Evolutionary conservation across 1,140 invertebrate genomes (phyloP).

Genomic region (Sminthurinus signatus): DNA sequence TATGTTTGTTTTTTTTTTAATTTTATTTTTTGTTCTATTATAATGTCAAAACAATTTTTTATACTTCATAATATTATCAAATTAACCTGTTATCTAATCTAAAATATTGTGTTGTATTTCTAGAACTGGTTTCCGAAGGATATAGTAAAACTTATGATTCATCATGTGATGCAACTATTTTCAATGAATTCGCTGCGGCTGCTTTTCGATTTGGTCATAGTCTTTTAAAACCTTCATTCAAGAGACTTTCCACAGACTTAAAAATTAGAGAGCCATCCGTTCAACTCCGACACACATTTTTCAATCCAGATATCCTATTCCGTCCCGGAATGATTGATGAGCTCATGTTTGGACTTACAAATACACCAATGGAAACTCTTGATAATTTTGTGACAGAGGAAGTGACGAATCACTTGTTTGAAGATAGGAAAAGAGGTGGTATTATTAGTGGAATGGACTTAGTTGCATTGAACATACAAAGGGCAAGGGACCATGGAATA

Average conservation of each 20-base stretch:
- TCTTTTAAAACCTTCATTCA: constrained; percentile 56
- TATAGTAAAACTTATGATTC: constrained; percentile 51
- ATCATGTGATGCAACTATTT: constrained; percentile 54
- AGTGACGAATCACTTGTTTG: constrained; percentile 55
- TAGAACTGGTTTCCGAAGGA: constrained; percentile 48
- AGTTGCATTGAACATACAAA: constrained; percentile 79
- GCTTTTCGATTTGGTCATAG: constrained; percentile 61
- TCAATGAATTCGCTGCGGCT: constrained; percentile 57
- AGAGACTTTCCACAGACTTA: constrained; percentile 52
- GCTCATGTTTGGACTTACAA: constrained; percentile 51
- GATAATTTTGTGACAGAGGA: constrained; percentile 52
- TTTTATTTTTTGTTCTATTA: neutral
- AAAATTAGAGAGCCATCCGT: constrained; percentile 45
- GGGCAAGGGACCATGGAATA: constrained; percentile 60
- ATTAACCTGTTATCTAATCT: too few species aligned
- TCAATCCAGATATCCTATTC: constrained; percentile 51
- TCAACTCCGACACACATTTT: constrained; percentile 56
- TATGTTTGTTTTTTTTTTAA: too few species aligned
- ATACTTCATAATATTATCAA: too few species aligned
- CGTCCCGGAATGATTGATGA: constrained; percentile 48
- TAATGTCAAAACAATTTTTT: too few species aligned
- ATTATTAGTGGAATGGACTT: constrained; percentile 70
- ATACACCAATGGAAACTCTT: constrained; percentile 52
- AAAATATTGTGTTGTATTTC: too few species aligned
- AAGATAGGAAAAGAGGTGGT: constrained; percentile 48